Evolutionary conservation across 2,113 vertebrate genomes (phyloP).

Genomic region (Poecilia latipinna): DNA sequence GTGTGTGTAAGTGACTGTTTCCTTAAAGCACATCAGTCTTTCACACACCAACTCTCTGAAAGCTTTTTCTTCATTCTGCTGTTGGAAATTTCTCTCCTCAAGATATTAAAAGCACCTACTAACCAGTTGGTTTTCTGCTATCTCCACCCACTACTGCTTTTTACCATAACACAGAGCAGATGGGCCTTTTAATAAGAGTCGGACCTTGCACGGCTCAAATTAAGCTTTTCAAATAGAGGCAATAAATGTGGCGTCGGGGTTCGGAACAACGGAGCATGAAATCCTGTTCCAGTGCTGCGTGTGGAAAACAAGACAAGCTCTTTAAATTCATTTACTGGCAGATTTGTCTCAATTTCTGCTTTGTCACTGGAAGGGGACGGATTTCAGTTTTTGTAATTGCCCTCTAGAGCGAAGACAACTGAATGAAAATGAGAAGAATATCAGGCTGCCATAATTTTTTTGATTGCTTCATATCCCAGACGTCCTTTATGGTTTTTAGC

Average conservation of each 20-base stretch:
- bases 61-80: not conserved
- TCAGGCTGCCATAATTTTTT: not conserved
- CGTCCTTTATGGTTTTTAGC: not conserved
- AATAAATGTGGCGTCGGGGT: not conserved
- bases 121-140: not conserved
- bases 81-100: not conserved
- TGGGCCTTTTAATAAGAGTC: not conserved
- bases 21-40: not conserved
- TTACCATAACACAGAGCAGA: not conserved
- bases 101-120: not conserved
- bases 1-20: not conserved
- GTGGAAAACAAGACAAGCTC: not conserved
- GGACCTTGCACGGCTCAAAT: not conserved
- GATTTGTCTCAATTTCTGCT: not conserved
- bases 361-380: not conserved
- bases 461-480: not conserved
- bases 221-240: not conserved
- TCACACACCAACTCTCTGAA: not conserved
- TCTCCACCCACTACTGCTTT: not conserved
- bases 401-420: not conserved
- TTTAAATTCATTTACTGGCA: not conserved
- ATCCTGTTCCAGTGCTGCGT: not conserved
- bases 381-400: not conserved
- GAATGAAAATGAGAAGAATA: not conserved
- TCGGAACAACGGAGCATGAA: not conserved